A percentile compares a stretch with the other conserved stretches of the same genome.
Evolutionary conservation across 2,888 invertebrate species (phyloP).

Genomic region (Eupithecia exiguata): DNA sequence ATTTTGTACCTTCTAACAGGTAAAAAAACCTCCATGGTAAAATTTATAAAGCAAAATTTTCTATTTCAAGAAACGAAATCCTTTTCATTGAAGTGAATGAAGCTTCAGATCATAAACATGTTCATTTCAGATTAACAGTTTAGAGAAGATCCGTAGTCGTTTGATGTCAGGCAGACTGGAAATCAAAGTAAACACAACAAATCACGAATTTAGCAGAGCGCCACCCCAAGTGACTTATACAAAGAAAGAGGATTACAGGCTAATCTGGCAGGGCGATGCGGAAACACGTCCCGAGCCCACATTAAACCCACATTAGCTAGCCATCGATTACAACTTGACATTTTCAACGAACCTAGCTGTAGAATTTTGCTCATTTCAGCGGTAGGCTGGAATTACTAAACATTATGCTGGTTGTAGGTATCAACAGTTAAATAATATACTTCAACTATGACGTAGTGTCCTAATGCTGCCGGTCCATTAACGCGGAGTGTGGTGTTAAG

Average conservation of each 20-base stretch:
- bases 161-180: conserved; percentile 11
- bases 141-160: not conserved
- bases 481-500: too few species aligned
- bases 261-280: conserved; percentile 72
- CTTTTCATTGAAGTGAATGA: not conserved
- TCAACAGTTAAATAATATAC: not conserved
- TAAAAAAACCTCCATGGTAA: not conserved
- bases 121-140: conserved; percentile 1
- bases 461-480: not conserved
- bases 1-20: not conserved
- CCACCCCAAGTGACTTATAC: conserved; percentile 65
- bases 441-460: not conserved
- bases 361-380: conserved; percentile 36
- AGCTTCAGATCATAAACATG: not conserved
- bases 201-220: conserved; percentile 63
- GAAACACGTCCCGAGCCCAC: conserved; percentile 69
- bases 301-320: conserved; percentile 78
- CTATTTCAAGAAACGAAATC: not conserved
- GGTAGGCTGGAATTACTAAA: conserved; percentile 35
- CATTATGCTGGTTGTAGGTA: not conserved
- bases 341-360: conserved; percentile 51
- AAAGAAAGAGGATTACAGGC: conserved; percentile 73
- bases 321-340: conserved; percentile 71
- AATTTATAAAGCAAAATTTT: not conserved
- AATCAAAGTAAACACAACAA: conserved; percentile 52